A percentile compares a stretch with the other conserved stretches of the same genome.
phyloP scores from a whole-genome alignment of 2,888 invertebrate genomes.

The Watsonalla binaria region DNA sequence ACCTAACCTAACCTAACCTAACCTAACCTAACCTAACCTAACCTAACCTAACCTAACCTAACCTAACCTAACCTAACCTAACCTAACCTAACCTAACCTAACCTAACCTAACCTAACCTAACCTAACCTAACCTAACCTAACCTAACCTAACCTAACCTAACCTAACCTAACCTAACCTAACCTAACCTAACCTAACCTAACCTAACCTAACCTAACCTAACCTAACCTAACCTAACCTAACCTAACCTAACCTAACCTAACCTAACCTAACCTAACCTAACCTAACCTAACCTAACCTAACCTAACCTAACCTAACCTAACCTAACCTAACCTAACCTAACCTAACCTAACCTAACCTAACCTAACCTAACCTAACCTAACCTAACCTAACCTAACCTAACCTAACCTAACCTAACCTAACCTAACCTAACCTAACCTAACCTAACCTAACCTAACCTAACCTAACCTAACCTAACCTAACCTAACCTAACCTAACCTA shows the following conservation, averaged over 20 bases:
- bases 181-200: too few species aligned
- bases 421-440: constrained; percentile 9
- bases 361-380: constrained; percentile 9
- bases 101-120: too few species aligned
- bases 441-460: constrained; percentile 9
- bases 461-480: constrained; percentile 9
- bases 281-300: constrained; percentile 10
- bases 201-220: too few species aligned
- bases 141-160: too few species aligned
- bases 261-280: constrained; percentile 10
- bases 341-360: constrained; percentile 9
- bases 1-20: too few species aligned
- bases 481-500: constrained; percentile 9
- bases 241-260: constrained; percentile 10
- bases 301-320: constrained; percentile 10
- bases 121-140: too few species aligned
- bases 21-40: too few species aligned
- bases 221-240: too few species aligned
- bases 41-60: too few species aligned
- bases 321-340: constrained; percentile 9
- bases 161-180: too few species aligned
- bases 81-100: too few species aligned
- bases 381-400: constrained; percentile 10
- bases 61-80: too few species aligned
- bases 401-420: constrained; percentile 9